Conservation (phyloP, 2,797 vertebrate genomes). For the Sebastes iracundus region DNA sequence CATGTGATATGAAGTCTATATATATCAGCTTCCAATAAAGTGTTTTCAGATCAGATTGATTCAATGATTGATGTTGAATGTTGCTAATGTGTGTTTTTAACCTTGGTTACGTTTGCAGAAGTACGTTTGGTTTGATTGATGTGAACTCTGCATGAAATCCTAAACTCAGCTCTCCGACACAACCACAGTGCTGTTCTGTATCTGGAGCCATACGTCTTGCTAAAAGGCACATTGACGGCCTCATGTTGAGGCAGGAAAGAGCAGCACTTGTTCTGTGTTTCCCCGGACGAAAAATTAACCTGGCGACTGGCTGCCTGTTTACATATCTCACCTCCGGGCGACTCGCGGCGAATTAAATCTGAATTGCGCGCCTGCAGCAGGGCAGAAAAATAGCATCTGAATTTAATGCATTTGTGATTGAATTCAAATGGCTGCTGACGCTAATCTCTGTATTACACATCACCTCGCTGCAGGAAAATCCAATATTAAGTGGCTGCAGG, state of each 20-base stretch:
- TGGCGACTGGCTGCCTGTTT: conserved; percentile 3
- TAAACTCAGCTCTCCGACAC: not conserved
- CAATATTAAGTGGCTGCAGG: conserved; percentile 64
- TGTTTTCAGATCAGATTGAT: not conserved
- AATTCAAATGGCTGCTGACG: conserved; percentile 36
- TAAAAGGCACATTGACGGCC: conserved; percentile 15
- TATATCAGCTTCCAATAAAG: not conserved
- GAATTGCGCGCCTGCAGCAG: conserved; percentile 29
- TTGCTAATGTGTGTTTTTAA: too few species aligned
- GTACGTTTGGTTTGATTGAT: conserved; percentile 1
- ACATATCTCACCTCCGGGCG: conserved; percentile 40
- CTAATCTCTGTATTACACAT: conserved; percentile 61
- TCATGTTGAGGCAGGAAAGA: conserved; percentile 4
- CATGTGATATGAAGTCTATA: not conserved
- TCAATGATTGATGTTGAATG: too few species aligned
- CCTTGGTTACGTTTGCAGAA: not conserved
- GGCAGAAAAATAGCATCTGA: not conserved
- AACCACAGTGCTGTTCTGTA: not conserved
- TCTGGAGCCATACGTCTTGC: not conserved
- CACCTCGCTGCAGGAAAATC: conserved; percentile 32
- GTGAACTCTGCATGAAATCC: not conserved
- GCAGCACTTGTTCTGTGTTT: conserved; percentile 5
- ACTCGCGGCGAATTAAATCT: conserved; percentile 40
- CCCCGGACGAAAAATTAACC: conserved; percentile 11
- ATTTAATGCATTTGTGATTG: conserved; percentile 49